Evolutionary conservation across 1,140 invertebrate genomes (phyloP), one percentile per base, ranked within the genome.

Genomic region (Odontomachus brunneus): DNA sequence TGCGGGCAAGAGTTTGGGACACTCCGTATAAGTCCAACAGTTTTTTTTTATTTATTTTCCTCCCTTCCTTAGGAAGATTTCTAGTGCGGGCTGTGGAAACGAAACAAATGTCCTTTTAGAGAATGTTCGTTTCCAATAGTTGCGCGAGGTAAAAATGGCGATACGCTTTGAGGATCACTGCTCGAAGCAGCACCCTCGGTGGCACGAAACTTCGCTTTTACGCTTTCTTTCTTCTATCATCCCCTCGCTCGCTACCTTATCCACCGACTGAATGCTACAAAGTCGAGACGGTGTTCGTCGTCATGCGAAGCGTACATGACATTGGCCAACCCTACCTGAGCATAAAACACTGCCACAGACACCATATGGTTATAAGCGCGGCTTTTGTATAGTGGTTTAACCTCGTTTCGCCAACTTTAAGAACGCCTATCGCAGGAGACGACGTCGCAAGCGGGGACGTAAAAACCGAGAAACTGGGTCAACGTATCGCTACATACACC

Each of bases 321-420:
- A 29, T 24, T 19, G 55, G 29, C 53, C 71, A 88, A 88, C 87
- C 80, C 82, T 88, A 89, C 87, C 38, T 80, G 65, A 33, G 29
- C 55, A 57, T 84, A 84, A 86, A 89, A 89, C 88, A 88, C 85
- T 76, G 69, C 88, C 82, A 65, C 76, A 88, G 66, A 88, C 81
- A 84, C 88, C 88, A 89, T 88, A 89, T 89, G 87, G 87, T 86
- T 86, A 73, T 81, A 73, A 80, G 73, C 60, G 73, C 69, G 85
- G 62, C 80, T 85, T 81, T 82, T 78, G 57, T 71, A 88, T 74
- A 60, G 38, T 83, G 44, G 66, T 38, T 88, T 88, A 88, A 88
- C 87, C 87, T 85, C 48, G 74, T 85, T 88, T 83, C 69, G 49
- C 67, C 66, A 80, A 71, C 75, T 80, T 80, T 80, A 80, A 80